A percentile compares a stretch with the other conserved stretches of the same genome.
These are phyloP conservation scores for Siderastrea radians DNA, from an alignment of 92 coral and sea anemone genomes.

Conservation along the genomic window DNA sequence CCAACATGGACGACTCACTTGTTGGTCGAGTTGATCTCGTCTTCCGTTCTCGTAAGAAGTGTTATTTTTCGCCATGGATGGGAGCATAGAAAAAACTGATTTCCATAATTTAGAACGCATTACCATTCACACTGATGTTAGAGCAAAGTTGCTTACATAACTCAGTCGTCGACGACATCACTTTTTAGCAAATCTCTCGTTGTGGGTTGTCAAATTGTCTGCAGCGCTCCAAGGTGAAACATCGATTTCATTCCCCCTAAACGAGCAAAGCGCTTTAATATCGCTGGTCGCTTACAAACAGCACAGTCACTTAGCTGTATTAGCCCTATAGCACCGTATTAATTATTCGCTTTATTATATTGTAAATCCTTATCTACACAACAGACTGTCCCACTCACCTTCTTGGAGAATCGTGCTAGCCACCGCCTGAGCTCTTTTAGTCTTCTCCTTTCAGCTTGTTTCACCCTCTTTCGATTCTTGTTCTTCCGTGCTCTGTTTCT, in stretches of 20 bases:
- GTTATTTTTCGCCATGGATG: background rate
- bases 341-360: constrained; percentile 35
- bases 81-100: background rate
- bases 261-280: constrained; percentile 15
- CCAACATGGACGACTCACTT: background rate
- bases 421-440: constrained; percentile 51
- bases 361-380: background rate
- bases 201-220: background rate
- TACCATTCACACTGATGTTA: background rate
- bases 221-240: background rate
- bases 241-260: background rate
- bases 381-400: constrained; percentile 3
- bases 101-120: constrained; percentile 26
- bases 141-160: constrained; percentile 19
- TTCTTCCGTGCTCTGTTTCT: constrained; percentile 7
- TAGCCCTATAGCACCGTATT: constrained; percentile 14
- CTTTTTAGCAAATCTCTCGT: background rate
- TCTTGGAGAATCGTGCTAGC: constrained; percentile 46
- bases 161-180: background rate
- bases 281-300: constrained; percentile 16
- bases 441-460: constrained; percentile 12
- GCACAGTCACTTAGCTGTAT: constrained; percentile 44
- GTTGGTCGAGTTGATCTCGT: background rate
- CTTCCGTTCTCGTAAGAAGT: background rate
- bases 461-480: constrained; percentile 32